phyloP scores from a whole-genome alignment of 2,797 vertebrate species.

The Manis javanica region DNA sequence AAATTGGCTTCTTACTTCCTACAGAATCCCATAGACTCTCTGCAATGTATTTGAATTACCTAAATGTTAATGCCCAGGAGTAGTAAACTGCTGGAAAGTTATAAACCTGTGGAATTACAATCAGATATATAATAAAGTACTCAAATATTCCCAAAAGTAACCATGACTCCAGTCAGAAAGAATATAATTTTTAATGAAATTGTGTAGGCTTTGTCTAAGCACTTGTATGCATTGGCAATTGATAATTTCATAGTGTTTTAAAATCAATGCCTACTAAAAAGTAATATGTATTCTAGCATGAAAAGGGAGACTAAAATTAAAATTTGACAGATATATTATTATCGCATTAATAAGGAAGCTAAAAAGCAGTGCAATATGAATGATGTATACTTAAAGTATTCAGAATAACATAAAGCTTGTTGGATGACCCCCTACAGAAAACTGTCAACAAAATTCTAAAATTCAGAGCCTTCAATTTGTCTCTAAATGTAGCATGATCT shows the following conservation, averaged over 20 bases:
- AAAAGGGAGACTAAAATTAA: neutral
- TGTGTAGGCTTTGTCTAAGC: neutral
- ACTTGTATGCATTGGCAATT: neutral
- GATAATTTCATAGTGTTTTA: neutral
- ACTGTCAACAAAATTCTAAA: neutral
- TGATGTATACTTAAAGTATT: neutral
- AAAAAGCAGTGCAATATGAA: neutral
- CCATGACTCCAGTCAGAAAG: neutral
- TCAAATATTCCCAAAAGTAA: neutral
- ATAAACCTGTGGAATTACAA: neutral
- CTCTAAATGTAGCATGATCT: neutral
- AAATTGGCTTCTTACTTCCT: neutral
- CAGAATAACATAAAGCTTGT: neutral
- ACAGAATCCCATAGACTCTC: neutral
- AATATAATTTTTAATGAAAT: neutral
- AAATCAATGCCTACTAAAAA: neutral
- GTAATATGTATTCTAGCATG: neutral
- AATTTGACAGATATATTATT: neutral
- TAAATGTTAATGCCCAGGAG: neutral
- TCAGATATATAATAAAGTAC: neutral
- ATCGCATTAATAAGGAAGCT: neutral
- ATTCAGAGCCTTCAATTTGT: neutral
- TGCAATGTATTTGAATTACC: neutral
- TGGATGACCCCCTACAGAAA: neutral
- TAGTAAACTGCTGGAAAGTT: neutral